phyloP scores from a whole-genome alignment of 2,113 vertebrate species.

The Junco hyemalis region DNA sequence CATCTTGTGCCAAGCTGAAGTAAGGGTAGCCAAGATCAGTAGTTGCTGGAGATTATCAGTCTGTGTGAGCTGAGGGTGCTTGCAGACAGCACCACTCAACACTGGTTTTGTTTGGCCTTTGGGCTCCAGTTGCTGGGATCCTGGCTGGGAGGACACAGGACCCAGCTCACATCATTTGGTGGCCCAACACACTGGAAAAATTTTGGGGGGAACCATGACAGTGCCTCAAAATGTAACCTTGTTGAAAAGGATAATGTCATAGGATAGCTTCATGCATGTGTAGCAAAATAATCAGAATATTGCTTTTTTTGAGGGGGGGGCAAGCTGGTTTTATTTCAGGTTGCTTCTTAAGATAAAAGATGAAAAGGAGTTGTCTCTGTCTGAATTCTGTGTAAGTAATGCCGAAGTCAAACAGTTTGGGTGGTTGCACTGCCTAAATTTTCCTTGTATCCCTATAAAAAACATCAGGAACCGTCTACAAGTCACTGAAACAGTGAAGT shows the following conservation, averaged over 20 bases:
- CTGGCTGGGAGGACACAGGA: background rate
- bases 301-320: background rate
- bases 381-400: constrained; percentile 37
- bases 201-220: background rate
- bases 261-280: background rate
- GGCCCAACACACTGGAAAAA: background rate
- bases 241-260: background rate
- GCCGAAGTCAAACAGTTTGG: background rate
- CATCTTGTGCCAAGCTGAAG: constrained; percentile 21
- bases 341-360: constrained; percentile 4
- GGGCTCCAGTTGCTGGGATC: background rate
- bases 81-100: rapidly evolving
- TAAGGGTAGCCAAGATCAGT: background rate
- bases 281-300: background rate
- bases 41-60: background rate
- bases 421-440: constrained; percentile 50
- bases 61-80: background rate
- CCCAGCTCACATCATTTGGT: background rate
- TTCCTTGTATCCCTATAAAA: constrained; percentile 4
- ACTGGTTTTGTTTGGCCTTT: background rate
- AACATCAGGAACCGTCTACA: background rate
- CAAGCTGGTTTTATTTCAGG: constrained; percentile 29
- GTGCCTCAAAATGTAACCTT: background rate
- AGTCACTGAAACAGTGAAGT: constrained; percentile 41
- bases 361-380: background rate